These are phyloP conservation scores for Pedionomus torquatus DNA, from an alignment of 2,113 vertebrate genomes.

Conservation along the genomic window DNA sequence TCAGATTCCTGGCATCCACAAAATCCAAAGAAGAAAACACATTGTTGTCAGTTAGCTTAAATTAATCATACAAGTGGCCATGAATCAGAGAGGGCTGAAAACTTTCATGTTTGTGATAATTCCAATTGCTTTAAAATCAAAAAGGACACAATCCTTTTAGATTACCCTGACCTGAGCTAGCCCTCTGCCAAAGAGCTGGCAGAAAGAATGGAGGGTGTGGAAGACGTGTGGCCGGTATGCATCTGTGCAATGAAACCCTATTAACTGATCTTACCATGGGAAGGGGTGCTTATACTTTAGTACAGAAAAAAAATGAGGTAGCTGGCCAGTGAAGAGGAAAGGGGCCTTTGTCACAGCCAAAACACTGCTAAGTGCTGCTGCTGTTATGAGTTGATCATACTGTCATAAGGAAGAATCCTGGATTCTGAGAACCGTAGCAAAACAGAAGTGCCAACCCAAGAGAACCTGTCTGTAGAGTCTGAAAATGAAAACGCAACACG, in stretches of 20 bases:
- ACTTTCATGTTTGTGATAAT: conserved; percentile 78
- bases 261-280: neutral
- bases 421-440: conserved; percentile 73
- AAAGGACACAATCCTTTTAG: conserved; percentile 74
- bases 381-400: conserved; percentile 70
- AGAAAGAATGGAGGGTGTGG: conserved; percentile 83
- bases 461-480: neutral
- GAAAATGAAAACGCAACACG: neutral
- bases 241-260: conserved; percentile 18
- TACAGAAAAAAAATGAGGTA: neutral
- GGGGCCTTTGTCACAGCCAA: conserved; percentile 68
- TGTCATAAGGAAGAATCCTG: conserved; percentile 79
- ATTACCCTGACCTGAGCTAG: conserved; percentile 68
- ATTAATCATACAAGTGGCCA: neutral
- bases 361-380: conserved; percentile 16
- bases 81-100: neutral
- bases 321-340: conserved; percentile 61
- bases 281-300: neutral
- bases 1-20: neutral
- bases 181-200: conserved; percentile 89
- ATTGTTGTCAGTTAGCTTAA: neutral
- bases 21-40: neutral
- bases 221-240: conserved; percentile 23
- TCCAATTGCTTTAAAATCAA: conserved; percentile 44
- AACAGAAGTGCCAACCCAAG: conserved; percentile 65